Evolutionary conservation across 1,140 invertebrate genomes (phyloP).

Genomic region (Semibalanus balanoides): DNA sequence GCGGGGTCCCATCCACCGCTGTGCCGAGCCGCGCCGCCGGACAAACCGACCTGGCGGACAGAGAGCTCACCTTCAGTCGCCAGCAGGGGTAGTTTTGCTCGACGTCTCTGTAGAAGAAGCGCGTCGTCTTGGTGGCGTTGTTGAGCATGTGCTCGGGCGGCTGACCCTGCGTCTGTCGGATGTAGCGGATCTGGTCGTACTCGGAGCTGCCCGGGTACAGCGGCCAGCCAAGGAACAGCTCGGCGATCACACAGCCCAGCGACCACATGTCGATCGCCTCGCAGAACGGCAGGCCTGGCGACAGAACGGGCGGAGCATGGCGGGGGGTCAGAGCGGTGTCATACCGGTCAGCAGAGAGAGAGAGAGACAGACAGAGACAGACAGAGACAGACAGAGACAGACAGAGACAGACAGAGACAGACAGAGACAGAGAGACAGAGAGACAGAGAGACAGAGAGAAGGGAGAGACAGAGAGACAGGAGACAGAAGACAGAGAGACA

Average conservation of each 20-base stretch:
- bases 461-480: too few species aligned
- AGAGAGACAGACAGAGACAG: neutral
- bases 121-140: conserved; percentile 92
- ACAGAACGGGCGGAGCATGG: too few species aligned
- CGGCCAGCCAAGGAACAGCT: conserved; percentile 98
- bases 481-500: too few species aligned
- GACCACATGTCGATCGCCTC: conserved; percentile 99
- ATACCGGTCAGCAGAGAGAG: too few species aligned
- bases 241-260: conserved; percentile 96
- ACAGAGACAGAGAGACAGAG: too few species aligned
- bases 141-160: conserved; percentile 99
- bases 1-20: too few species aligned
- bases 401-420: too few species aligned
- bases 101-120: conserved; percentile 95
- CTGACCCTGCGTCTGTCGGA: conserved; percentile 79
- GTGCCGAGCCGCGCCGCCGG: too few species aligned
- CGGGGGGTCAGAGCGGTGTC: too few species aligned
- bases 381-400: too few species aligned
- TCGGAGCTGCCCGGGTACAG: conserved; percentile 98
- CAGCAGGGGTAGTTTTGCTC: conserved; percentile 95
- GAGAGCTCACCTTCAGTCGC: conserved; percentile 76
- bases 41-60: too few species aligned
- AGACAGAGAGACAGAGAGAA: too few species aligned
- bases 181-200: conserved; percentile 97
- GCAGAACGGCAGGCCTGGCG: conserved; percentile 77